Base-by-base conservation (phyloP, 1,140 invertebrate species). In the Drosophila elegans region DNA sequence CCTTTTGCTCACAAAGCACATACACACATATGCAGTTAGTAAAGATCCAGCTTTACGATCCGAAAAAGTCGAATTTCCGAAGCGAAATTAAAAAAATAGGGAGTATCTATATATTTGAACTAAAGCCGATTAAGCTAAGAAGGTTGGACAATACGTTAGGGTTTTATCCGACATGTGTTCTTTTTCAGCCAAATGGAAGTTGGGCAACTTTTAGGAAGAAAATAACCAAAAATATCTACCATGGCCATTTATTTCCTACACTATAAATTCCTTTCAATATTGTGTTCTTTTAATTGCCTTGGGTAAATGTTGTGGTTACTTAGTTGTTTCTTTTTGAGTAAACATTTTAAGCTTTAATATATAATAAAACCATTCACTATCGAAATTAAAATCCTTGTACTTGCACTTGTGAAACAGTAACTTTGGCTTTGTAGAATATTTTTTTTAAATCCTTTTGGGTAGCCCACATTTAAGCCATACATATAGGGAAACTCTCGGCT, bases 91-190 rank as follows among this genome's bases (percentile, higher is more conserved):
- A 13, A 60, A 49, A 53, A 38, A 63, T 9, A 7, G 13, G 12
- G 27, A 34, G 51, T 34, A 34, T 39, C 39, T 39, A 49, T 52
- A 41, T 27, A 53, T 54, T 46, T 27, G 36, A 6, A 27, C 12
- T 21, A 74, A 74, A 74, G 57, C 49, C 57, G 72, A 54, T 74
- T 74, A 74, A 74, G 42, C 63, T 62, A 27, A 48, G 57, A 42
- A 62, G 59, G 25, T 38, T 53, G 10, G 25, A 72, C 44, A 36
- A 57, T 57, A 69, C 29, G 64, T 69, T 36, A 11, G 21, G 38
- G 13, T 60, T 53, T 41, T 34, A 41, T 53, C 53, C 12, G n/a
- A 21, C 48, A 38, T 25, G n/a, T 12, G 0, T 45, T 67, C 46
- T 45, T 32, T n/a, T 21, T 34, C n/a, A 13, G 3, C 21, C 3